Evolutionary conservation across 2,888 invertebrate genomes (phyloP).

Genomic region (Lamproptera curius): DNA sequence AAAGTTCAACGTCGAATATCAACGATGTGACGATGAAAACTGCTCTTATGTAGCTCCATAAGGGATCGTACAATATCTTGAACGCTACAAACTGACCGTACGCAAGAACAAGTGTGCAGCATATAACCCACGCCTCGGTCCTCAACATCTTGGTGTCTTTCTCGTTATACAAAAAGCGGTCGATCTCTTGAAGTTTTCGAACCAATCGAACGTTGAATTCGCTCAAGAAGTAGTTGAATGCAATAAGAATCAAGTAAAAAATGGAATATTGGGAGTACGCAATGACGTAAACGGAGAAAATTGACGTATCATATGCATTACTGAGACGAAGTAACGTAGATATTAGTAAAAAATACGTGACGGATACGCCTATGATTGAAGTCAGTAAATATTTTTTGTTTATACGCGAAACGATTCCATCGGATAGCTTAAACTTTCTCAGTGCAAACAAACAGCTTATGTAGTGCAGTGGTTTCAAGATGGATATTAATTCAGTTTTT

Average conservation of each 20-base stretch:
- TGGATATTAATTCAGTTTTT: conserved; percentile 8
- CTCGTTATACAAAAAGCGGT: conserved; percentile 2
- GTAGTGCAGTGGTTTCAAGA: conserved; percentile 11
- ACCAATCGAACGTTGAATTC: conserved; percentile 3
- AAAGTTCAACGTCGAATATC: conserved; percentile 13
- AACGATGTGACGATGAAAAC: conserved; percentile 5
- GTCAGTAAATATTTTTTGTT: background rate
- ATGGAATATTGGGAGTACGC: conserved; percentile 15
- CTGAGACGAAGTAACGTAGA: background rate
- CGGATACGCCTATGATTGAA: background rate
- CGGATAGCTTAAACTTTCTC: conserved; percentile 3
- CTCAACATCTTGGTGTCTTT: conserved; percentile 10
- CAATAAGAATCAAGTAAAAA: conserved; percentile 3
- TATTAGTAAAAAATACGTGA: conserved; percentile 1
- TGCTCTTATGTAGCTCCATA: conserved; percentile 11
- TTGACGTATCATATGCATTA: background rate
- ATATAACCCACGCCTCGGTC: background rate
- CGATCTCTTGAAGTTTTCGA: conserved; percentile 12
- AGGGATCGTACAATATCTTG: conserved; percentile 7
- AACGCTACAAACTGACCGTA: conserved; percentile 9
- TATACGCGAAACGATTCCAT: background rate
- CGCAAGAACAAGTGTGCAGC: background rate
- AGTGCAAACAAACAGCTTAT: conserved; percentile 6
- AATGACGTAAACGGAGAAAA: conserved; percentile 11
- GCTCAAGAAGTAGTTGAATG: conserved; percentile 1